Percentiles rank a stretch among this genome's conserved stretches.
Evolutionary conservation across 1,140 invertebrate species (phyloP).

Genomic region (Latrodectus geometricus): DNA sequence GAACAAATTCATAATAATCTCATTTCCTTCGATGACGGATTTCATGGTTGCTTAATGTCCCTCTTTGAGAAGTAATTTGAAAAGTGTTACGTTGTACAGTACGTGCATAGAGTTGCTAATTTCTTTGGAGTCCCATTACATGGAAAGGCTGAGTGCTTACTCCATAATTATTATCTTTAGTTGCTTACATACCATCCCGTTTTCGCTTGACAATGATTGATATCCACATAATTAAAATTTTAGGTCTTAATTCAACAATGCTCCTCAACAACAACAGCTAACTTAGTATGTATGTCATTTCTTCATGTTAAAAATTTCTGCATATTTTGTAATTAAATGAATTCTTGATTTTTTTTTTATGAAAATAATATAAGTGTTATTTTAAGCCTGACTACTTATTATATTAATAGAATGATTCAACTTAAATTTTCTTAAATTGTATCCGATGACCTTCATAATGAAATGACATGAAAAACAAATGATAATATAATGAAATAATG

Average conservation of each 20-base stretch:
- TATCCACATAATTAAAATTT: constrained; percentile 54
- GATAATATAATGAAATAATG: too few species aligned
- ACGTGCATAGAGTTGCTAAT: constrained; percentile 32
- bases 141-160: constrained; percentile 28
- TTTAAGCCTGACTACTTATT: too few species aligned
- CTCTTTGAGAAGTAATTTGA: constrained; percentile 52
- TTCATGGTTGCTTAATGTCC: constrained; percentile 36
- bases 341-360: too few species aligned
- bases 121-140: constrained; percentile 52
- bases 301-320: too few species aligned
- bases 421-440: too few species aligned
- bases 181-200: constrained; percentile 35
- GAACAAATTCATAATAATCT: constrained; percentile 41
- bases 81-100: constrained; percentile 43
- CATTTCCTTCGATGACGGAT: constrained; percentile 42
- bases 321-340: too few species aligned
- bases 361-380: too few species aligned
- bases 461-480: too few species aligned
- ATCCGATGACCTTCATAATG: too few species aligned
- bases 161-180: constrained; percentile 52
- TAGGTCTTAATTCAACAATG: constrained; percentile 12
- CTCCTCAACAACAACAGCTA: too few species aligned
- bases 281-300: too few species aligned
- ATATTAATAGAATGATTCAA: too few species aligned
- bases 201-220: constrained; percentile 46